Evolutionary conservation across 2,113 vertebrate species (phyloP).

Genomic region (Takifugu flavidus): DNA sequence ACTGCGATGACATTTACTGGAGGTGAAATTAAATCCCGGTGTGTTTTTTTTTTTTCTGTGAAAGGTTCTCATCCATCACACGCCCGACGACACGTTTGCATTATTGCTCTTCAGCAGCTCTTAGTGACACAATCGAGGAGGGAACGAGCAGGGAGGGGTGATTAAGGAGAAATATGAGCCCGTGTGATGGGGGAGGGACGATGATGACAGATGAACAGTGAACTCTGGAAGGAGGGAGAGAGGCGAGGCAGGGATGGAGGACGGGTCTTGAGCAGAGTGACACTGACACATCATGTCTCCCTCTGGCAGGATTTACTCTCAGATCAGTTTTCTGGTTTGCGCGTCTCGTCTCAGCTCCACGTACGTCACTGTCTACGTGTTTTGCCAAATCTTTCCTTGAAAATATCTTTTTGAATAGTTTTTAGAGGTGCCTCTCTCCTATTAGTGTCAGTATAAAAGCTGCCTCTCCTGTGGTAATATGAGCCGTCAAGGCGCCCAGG

Average conservation of each 20-base stretch:
- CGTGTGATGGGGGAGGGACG: constrained; percentile 9
- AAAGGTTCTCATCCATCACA: too few relatives aligned
- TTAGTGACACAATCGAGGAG: constrained; percentile 2
- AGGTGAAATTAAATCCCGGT: too few relatives aligned
- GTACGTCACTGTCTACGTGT: constrained; percentile 20
- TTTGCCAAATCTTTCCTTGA: constrained; percentile 17
- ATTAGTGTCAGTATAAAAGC: constrained; percentile 23
- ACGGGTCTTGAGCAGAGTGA: constrained; percentile 27
- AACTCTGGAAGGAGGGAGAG: constrained; percentile 17
- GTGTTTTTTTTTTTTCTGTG: too few relatives aligned
- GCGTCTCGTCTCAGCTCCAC: constrained; percentile 7
- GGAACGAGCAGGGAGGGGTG: background rate
- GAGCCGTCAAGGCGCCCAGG: too few relatives aligned
- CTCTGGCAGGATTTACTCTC: constrained; percentile 44
- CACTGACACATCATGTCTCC: constrained; percentile 47
- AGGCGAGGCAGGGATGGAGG: constrained; percentile 19
- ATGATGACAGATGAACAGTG: constrained; percentile 49
- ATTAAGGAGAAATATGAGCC: constrained; percentile 12
- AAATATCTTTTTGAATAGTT: background rate
- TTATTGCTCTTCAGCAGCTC: background rate
- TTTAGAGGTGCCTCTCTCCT: constrained; percentile 24
- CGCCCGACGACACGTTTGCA: too few relatives aligned
- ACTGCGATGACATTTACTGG: too few relatives aligned
- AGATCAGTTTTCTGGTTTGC: constrained; percentile 35
- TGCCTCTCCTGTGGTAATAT: background rate